These are phyloP conservation scores for Thunnus maccoyii DNA, from an alignment of 2,113 vertebrate species.

Conservation along the genomic window DNA sequence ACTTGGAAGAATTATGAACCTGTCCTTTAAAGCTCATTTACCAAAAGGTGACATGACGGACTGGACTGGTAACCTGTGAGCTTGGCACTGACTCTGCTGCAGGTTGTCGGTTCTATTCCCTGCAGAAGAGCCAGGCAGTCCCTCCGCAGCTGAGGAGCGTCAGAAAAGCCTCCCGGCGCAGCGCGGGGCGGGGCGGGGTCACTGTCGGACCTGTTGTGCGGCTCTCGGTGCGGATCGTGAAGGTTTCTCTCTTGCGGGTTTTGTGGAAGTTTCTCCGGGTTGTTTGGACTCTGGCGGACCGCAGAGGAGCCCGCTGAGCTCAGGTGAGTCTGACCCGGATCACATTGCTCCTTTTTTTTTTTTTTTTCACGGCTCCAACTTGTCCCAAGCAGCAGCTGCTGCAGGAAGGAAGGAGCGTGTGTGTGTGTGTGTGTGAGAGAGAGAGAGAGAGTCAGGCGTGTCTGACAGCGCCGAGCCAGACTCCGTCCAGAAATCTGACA, in stretches of 20 bases:
- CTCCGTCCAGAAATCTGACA: background rate
- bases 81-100: background rate
- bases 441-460: slow-evolving; percentile 48
- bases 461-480: slow-evolving; percentile 50
- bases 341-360: background rate
- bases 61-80: too few species aligned
- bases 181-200: slow-evolving; percentile 66
- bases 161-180: slow-evolving; percentile 38
- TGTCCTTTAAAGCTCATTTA: too few species aligned
- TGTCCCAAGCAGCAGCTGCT: slow-evolving; percentile 34
- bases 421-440: background rate
- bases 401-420: slow-evolving; percentile 49
- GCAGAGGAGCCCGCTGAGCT: slow-evolving; percentile 27
- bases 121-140: background rate
- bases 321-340: slow-evolving; percentile 65
- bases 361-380: background rate
- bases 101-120: background rate
- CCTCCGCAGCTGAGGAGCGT: background rate
- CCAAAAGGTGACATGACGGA: too few species aligned
- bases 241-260: background rate
- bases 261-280: slow-evolving; percentile 30
- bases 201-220: slow-evolving; percentile 77
- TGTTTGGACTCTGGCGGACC: slow-evolving; percentile 12
- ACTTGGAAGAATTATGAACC: too few species aligned
- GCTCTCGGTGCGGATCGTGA: slow-evolving; percentile 37